A percentile compares a stretch with the other conserved stretches of the same genome.
Conservation (phyloP, 2,888 invertebrate species). For the Eulithis prunata region DNA sequence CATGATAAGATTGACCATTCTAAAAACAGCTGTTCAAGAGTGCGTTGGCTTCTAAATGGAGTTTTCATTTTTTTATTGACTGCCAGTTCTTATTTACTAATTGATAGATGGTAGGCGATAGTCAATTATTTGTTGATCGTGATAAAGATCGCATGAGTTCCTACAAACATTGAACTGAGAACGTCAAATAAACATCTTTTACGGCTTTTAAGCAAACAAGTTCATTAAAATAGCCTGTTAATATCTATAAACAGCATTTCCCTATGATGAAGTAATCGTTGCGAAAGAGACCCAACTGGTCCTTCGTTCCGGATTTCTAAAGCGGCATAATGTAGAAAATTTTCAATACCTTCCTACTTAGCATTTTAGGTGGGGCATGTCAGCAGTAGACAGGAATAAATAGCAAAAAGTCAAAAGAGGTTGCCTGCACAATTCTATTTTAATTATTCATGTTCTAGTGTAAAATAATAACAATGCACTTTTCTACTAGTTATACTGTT, state of each 20-base stretch:
- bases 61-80: conserved; percentile 51
- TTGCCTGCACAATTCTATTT: background rate
- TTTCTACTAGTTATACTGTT: background rate
- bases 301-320: conserved; percentile 44
- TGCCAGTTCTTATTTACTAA: conserved; percentile 42
- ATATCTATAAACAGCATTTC: conserved; percentile 29
- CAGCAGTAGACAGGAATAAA: background rate
- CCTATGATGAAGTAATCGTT: conserved; percentile 37
- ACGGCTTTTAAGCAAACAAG: conserved; percentile 12
- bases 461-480: background rate
- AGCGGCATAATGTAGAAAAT: conserved; percentile 9
- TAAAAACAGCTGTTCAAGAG: conserved; percentile 79
- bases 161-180: background rate
- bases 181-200: background rate
- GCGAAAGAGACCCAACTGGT: conserved; percentile 33
- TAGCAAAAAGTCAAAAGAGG: background rate
- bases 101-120: conserved; percentile 40
- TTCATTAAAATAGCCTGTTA: conserved; percentile 19
- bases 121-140: conserved; percentile 17
- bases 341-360: background rate
- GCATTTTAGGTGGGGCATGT: background rate
- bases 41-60: conserved; percentile 60
- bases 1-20: conserved; percentile 58
- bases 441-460: background rate
- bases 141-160: background rate